These are phyloP conservation scores for Drosophila pseudotakahashii DNA, from an alignment of 2,888 invertebrate genomes.

Conservation along the genomic window DNA sequence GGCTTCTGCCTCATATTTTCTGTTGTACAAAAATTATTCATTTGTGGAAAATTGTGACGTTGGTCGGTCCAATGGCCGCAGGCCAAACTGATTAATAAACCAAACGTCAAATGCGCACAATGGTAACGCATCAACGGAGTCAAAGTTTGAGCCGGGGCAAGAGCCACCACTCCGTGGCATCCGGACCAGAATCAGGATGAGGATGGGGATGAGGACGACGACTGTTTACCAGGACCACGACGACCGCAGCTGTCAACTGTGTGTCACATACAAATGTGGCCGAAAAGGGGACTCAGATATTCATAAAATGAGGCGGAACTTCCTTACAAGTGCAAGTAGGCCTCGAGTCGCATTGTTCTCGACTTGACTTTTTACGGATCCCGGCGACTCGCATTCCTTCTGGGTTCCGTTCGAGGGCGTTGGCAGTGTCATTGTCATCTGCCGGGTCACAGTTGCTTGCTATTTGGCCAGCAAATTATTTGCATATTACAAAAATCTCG, in stretches of 20 bases:
- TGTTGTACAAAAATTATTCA: slow-evolving; percentile 72
- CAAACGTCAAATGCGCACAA: slow-evolving; percentile 83
- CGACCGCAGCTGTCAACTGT: slow-evolving; percentile 82
- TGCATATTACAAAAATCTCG: slow-evolving; percentile 64
- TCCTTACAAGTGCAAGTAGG: slow-evolving; percentile 65
- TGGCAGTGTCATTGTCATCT: slow-evolving; percentile 74
- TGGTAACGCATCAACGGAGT: slow-evolving; percentile 62
- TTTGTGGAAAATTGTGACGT: slow-evolving; percentile 74
- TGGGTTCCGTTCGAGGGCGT: slow-evolving; percentile 47
- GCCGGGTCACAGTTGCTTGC: slow-evolving; percentile 80
- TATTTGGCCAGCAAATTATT: slow-evolving; percentile 79
- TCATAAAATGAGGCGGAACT: slow-evolving; percentile 38
- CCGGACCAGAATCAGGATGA: slow-evolving; percentile 40
- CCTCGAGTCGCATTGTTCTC: slow-evolving; percentile 73
- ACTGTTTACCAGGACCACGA: slow-evolving; percentile 64
- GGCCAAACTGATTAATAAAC: slow-evolving; percentile 84
- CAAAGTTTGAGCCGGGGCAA: slow-evolving; percentile 36
- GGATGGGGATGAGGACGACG: slow-evolving; percentile 46
- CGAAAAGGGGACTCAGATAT: slow-evolving; percentile 53
- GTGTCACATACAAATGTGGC: slow-evolving; percentile 81
- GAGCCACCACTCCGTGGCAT: slow-evolving; percentile 44
- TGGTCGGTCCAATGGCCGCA: slow-evolving; percentile 62
- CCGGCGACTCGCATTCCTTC: slow-evolving; percentile 38
- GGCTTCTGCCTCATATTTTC: slow-evolving; percentile 56
- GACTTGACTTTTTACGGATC: slow-evolving; percentile 74